Base-by-base conservation (phyloP, 2,113 vertebrate species). In the Psettodes erumei region DNA sequence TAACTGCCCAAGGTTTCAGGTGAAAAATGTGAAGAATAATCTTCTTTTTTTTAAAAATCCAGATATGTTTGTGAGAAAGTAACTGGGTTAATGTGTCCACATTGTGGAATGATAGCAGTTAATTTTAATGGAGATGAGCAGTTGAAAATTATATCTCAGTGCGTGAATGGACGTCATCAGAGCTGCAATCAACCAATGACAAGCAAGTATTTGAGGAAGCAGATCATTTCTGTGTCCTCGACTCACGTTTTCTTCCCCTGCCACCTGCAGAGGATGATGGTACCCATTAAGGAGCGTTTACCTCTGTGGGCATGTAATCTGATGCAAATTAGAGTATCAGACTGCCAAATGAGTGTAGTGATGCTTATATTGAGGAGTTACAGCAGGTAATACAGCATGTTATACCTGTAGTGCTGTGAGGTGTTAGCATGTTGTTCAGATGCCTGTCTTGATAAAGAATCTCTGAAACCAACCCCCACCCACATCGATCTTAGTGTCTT, bases 71-170 rank as follows among this genome's bases (percentile, higher is more conserved):
- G 91, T 91, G 84, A 80, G 63, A 74, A 77, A 87, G 84, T 81
- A 84, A 87, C 80, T 83, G 83, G 85, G 87, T 88, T 91, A 91
- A 91, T 89, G 75, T 75, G 69, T 81, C 78, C 71, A 73, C 86
- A 70, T 58, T 77, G 70, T 71, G 66, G 82, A 88, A 81, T 69
- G 53, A 68, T 53, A n/a, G 64, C 75, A 3, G 80, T 85, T 88
- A 78, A 87, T 87, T 85, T 77, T 91, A 85, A 91, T 90, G 74
- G 78, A 81, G 45, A 68, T 64, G 73, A 78, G 70, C 50, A 6
- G 60, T 74, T 75, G 64, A 50, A 86, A 71, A 71, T 73, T 16
- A 58, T 60, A 77, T 81, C 71, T 77, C 75, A 21, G 42, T 30
- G 59, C 81, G 82, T 83, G 86, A 88, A 89, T 88, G 80, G 75